These are phyloP conservation scores for Stichopus chloronotus DNA, from an alignment of 35 echinoderm and acorn worm species.

Conservation along the genomic window DNA sequence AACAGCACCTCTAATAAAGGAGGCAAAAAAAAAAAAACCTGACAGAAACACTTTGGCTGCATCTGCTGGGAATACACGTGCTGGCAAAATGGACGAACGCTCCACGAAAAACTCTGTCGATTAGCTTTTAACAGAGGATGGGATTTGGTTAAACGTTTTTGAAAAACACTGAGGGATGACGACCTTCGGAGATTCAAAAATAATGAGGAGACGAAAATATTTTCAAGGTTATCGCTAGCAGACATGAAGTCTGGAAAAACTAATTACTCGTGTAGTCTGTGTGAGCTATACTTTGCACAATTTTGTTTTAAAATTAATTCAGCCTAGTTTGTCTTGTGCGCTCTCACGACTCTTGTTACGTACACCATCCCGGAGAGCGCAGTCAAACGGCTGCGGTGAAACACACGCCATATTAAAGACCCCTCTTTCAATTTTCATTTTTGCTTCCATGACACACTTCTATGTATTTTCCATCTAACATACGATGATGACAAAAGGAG, in stretches of 20 bases:
- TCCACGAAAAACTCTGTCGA: background rate
- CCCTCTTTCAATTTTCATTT: conserved; percentile 12
- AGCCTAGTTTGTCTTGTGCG: background rate
- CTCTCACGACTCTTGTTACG: background rate
- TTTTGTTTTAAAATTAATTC: background rate
- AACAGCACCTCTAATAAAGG: background rate
- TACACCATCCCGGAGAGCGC: too few species aligned
- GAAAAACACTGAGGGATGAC: background rate
- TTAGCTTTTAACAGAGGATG: background rate
- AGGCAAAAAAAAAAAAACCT: background rate
- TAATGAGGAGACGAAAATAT: background rate
- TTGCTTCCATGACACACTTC: conserved; percentile 5
- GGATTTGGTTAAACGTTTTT: background rate
- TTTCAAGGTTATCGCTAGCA: conserved; percentile 22
- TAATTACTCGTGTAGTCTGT: conserved; percentile 1
- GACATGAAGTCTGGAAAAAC: background rate
- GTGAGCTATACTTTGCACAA: background rate
- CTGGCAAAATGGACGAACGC: background rate
- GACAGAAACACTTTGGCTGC: background rate
- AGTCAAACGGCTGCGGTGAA: too few species aligned
- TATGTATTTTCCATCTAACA: background rate
- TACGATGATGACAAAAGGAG: conserved; percentile 5
- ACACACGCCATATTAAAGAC: background rate
- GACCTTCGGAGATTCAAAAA: background rate
- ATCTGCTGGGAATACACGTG: background rate